Base-by-base conservation (phyloP, 2,888 invertebrate genomes). In the Melitaea athalia region DNA sequence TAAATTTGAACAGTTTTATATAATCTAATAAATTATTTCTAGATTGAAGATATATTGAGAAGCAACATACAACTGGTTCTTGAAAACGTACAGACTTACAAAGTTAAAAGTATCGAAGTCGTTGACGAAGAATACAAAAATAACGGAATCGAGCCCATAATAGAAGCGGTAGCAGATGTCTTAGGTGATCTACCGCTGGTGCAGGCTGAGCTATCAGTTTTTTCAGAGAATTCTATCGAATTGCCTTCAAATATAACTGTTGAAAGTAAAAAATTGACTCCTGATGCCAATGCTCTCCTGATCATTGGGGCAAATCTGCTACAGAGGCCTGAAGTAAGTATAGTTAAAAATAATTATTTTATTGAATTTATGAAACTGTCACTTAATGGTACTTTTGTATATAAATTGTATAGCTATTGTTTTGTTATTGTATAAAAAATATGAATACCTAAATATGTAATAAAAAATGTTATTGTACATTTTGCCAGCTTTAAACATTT, bases 171-270 rank as follows among this genome's bases (percentile, higher is more conserved):
- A 7, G 84, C 89, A 10, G 93, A 95, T 1, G 86, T 94, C 0
- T 87, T 97, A 0, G 94, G 93, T 59, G 95, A 97, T 76, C 82
- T 95, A 50, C 96, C 96, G 0, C 81, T 96, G 12, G 93, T 96
- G 5, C 95, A 96, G 75, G 94, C 95, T 0, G 95, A 96, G 60
- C 87, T 95, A 0, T 86, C 93, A 63, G 83, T 96, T 0, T 80
- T 95, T 70, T 87, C 91, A 31, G 93, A 94, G 61, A 91, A 93
- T 1, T 79, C 93, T 1, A 75, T 91, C 14, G 87, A 93, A 57
- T 80, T 94, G 75, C 90, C 94, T 0, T 75, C 85, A 0, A 85
- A 89, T 43, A 88, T 96, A 0, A 93, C 92, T 3, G 88, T 95
- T 0, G 94, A 95, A 72, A 94, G 95, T 64, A 95, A 94, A 71